Conservation (phyloP, 2,888 invertebrate genomes). For the Hydrotaea cyrtoneurina region DNA sequence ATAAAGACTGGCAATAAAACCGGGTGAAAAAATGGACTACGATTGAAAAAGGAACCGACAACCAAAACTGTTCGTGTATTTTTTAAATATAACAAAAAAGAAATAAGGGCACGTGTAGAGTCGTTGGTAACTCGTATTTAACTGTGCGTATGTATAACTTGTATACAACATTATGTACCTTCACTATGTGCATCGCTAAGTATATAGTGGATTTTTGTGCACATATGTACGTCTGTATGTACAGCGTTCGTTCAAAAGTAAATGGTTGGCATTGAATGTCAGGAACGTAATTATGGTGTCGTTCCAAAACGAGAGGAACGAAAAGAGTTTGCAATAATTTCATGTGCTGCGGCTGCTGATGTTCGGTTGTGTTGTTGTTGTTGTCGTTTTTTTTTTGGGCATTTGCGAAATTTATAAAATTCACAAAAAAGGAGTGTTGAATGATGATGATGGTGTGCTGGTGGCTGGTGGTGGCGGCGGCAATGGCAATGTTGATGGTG, state of each 20-base stretch:
- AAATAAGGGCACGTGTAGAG: slow-evolving; percentile 78
- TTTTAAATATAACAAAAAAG: slow-evolving; percentile 50
- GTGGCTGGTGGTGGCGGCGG: slow-evolving; percentile 29
- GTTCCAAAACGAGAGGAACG: slow-evolving; percentile 55
- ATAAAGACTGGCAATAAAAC: slow-evolving; percentile 61
- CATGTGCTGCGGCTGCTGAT: slow-evolving; percentile 14
- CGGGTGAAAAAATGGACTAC: slow-evolving; percentile 59
- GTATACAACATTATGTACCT: slow-evolving; percentile 30
- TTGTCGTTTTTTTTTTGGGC: slow-evolving; percentile 26
- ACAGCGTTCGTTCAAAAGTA: slow-evolving; percentile 59
- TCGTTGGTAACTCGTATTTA: slow-evolving; percentile 51
- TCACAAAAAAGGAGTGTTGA: slow-evolving; percentile 61
- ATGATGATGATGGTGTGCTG: slow-evolving; percentile 35
- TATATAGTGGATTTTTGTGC: no score
- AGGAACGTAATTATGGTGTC: slow-evolving; percentile 69
- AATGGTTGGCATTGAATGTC: slow-evolving; percentile 69
- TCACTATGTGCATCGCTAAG: slow-evolving; percentile 22
- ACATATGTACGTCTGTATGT: slow-evolving; percentile 32
- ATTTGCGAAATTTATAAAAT: slow-evolving; percentile 38
- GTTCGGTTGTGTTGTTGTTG: not conserved
- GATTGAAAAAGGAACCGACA: slow-evolving; percentile 61
- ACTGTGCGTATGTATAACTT: slow-evolving; percentile 62
- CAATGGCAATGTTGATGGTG: slow-evolving; percentile 35
- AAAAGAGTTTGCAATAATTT: slow-evolving; percentile 56
- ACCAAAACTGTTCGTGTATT: slow-evolving; percentile 31